Base-by-base conservation (phyloP, 1,140 invertebrate species). In the Glomeris maerens region DNA sequence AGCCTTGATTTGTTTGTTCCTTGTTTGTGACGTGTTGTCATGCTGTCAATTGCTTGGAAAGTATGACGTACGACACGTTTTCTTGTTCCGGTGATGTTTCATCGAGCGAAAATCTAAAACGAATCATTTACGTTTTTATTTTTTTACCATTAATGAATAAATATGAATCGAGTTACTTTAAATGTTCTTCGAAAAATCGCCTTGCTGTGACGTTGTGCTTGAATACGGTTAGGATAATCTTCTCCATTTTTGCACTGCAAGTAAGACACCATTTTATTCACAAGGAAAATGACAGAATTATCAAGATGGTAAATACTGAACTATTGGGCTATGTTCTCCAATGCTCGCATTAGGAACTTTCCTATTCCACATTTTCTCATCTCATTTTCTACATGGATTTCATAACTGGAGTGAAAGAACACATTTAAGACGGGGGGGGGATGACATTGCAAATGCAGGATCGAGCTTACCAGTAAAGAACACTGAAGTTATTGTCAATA, bases 191-290 rank as follows among this genome's bases (percentile, higher is more conserved):
- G 61, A 83, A 90, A 62, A 90, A 90, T 23, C 67, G 63, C 31
- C 75, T 64, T 1, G 78, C 81, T 31, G 71, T 66, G 20, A 68
- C 63, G 67, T 89, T 88, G 54, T 81, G 74, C 62, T 82, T 84
- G 14, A 88, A 75, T 25, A 83, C 77, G 4, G 85, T 90, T n/a
- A 89, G 63, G 54, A 88, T 74, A 27, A 89, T 75, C 73, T 86
- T 86, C 57, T 75, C 72, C 75, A 89, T 76, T 47, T 77, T 69
- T 62, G 77, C 78, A 46, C 74, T 74, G 50, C 72, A 61, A 59
- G 55, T 26, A 41, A 41, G 41, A 27, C 2, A 50, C 31, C 36
- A 40, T 10, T 21, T 47, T 52, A 5, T 28, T 52, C 5, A 42
- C 10, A 42, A 42, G 20, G 5, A 42, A 42, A 42, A 10, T 21